Percentiles rank a stretch among this genome's conserved stretches.
These are phyloP conservation scores for Macaria notata DNA, from an alignment of 2,888 invertebrate genomes.

Conservation along the genomic window DNA sequence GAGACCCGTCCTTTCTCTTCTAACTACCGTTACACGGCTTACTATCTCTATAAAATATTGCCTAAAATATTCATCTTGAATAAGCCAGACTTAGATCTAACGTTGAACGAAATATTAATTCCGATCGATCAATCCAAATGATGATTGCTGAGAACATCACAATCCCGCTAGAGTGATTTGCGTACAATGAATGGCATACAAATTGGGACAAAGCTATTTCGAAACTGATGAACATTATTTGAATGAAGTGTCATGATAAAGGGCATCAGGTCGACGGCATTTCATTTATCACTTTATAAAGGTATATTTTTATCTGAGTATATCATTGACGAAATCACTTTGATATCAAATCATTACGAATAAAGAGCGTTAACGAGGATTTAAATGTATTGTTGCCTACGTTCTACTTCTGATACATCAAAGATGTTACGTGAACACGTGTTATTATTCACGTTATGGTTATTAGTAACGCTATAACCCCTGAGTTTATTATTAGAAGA, in stretches of 20 bases:
- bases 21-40: constrained; percentile 33
- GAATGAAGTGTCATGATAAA: constrained; percentile 26
- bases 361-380: no score
- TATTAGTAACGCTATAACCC: constrained; percentile 26
- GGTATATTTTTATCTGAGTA: not conserved
- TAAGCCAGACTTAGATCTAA: not conserved
- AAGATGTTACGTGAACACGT: constrained; percentile 16
- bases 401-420: no score
- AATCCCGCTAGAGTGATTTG: constrained; percentile 25
- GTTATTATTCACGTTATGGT: constrained; percentile 27
- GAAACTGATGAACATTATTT: constrained; percentile 32
- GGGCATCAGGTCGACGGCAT: constrained; percentile 33
- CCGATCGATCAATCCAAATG: constrained; percentile 34
- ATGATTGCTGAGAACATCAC: constrained; percentile 34
- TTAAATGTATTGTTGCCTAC: no score
- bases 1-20: constrained; percentile 36
- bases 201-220: constrained; percentile 30
- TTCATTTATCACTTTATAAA: constrained; percentile 4
- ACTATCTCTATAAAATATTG: constrained; percentile 19
- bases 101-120: constrained; percentile 10
- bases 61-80: not conserved
- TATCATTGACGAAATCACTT: no score
- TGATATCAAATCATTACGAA: no score
- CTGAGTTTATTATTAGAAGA: constrained; percentile 34
- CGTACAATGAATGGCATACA: constrained; percentile 21